Conservation (phyloP, 1,140 invertebrate genomes). For the Agrypnia vestita region DNA sequence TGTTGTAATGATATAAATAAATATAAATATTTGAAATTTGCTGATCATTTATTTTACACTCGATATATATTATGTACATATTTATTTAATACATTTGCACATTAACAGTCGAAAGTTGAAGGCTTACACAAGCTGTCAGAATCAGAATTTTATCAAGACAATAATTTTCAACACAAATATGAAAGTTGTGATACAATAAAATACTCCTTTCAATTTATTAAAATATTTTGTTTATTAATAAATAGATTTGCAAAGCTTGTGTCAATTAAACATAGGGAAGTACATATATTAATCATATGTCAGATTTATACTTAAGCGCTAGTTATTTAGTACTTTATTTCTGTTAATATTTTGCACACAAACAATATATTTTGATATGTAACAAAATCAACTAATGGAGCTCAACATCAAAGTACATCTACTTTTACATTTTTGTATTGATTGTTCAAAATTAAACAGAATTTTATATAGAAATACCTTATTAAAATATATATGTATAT, state of each 20-base stretch:
- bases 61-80: slow-evolving; percentile 18
- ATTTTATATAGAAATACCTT: slow-evolving; percentile 10
- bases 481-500: slow-evolving; percentile 15
- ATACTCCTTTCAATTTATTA: no score
- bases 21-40: slow-evolving; percentile 20
- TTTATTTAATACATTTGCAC: slow-evolving; percentile 29
- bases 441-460: not conserved
- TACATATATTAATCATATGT: no score
- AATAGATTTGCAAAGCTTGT: slow-evolving; percentile 6
- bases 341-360: no score
- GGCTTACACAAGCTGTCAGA: slow-evolving; percentile 28
- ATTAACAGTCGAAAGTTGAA: slow-evolving; percentile 19
- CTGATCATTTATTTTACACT: slow-evolving; percentile 21
- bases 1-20: not conserved
- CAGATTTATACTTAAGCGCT: no score
- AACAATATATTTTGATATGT: no score
- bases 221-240: not conserved
- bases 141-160: not conserved
- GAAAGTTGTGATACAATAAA: no score
- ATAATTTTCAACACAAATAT: not conserved
- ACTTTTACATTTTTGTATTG: no score
- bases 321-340: no score
- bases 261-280: not conserved
- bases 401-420: no score
- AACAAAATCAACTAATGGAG: no score